These are phyloP conservation scores for Lepus europaeus DNA, from an alignment of 2,113 vertebrate species.

Conservation along the genomic window DNA sequence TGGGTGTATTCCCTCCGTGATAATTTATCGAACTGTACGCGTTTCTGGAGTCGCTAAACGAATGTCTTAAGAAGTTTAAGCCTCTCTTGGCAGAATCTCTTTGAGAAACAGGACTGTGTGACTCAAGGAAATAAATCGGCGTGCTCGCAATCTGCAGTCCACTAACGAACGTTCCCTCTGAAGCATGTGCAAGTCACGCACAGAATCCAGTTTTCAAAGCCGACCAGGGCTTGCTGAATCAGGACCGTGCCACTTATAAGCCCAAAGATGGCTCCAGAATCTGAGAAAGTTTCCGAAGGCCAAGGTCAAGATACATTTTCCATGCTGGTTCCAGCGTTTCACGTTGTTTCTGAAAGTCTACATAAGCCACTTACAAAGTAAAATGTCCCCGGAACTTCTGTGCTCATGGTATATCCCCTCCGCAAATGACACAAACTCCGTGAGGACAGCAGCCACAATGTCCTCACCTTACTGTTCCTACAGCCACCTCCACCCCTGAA, in stretches of 20 bases:
- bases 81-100: constrained; percentile 20
- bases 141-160: background rate
- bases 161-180: constrained; percentile 50
- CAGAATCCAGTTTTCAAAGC: constrained; percentile 23
- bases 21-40: constrained; percentile 7
- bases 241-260: background rate
- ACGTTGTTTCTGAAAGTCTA: constrained; percentile 48
- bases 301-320: background rate
- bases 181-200: background rate
- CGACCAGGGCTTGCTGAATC: background rate
- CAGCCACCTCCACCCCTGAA: background rate
- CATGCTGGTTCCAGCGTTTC: constrained; percentile 25
- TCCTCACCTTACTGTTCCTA: background rate
- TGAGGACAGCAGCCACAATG: background rate
- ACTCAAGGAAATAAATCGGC: constrained; percentile 50
- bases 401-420: background rate
- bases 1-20: background rate
- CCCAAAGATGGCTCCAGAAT: background rate
- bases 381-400: background rate
- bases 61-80: constrained; percentile 30
- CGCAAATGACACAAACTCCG: background rate
- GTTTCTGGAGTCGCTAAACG: constrained; percentile 34
- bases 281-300: constrained; percentile 16
- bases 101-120: background rate
- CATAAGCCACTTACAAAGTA: background rate